phyloP scores from a whole-genome alignment of 2,797 vertebrate genomes.

The Fringilla coelebs region DNA sequence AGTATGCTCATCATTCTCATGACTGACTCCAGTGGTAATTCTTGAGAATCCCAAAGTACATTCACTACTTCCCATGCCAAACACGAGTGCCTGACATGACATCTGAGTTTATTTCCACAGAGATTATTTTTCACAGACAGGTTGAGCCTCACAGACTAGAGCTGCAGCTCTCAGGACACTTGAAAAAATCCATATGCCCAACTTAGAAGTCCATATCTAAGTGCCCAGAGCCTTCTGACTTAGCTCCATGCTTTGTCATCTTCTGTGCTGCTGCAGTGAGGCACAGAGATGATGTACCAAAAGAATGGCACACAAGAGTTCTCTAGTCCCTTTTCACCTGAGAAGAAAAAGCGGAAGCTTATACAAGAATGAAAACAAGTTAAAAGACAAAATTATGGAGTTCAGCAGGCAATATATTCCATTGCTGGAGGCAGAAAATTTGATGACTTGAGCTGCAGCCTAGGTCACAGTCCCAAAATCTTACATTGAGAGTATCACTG shows the following conservation, averaged over 20 bases:
- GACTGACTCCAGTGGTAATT: background rate
- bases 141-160: background rate
- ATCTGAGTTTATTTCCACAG: background rate
- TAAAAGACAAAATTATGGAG: background rate
- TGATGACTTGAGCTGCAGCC: background rate
- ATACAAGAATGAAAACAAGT: background rate
- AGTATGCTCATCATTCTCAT: background rate
- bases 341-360: background rate
- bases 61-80: background rate
- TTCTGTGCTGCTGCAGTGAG: background rate
- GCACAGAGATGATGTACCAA: background rate
- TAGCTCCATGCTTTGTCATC: background rate
- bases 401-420: background rate
- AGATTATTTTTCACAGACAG: background rate
- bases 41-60: background rate
- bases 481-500: background rate
- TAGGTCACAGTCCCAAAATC: background rate
- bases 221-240: background rate
- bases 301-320: background rate
- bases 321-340: background rate
- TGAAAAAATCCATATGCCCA: background rate
- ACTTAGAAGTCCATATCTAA: background rate
- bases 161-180: background rate
- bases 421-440: background rate
- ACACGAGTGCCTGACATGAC: background rate